These are phyloP conservation scores for Chlamydotis undulata DNA, from an alignment of 2,113 vertebrate genomes.

Conservation along the genomic window DNA sequence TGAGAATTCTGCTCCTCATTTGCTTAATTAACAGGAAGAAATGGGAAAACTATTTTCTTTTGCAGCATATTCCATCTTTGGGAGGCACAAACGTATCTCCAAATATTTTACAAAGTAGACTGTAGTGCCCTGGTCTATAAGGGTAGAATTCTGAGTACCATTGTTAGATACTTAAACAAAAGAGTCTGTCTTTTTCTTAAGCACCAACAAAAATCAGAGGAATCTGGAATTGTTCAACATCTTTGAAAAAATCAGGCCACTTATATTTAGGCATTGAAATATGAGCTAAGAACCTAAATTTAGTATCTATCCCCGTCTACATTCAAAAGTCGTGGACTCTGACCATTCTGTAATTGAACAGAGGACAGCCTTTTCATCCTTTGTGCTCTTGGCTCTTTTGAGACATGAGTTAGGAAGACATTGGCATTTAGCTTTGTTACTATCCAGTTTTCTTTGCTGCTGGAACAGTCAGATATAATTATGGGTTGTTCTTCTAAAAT, in stretches of 20 bases:
- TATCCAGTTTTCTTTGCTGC: not conserved
- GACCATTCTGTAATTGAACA: not conserved
- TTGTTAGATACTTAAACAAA: not conserved
- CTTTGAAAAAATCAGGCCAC: conserved; percentile 8
- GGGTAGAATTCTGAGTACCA: not conserved
- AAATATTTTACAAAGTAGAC: not conserved
- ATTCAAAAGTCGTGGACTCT: not conserved
- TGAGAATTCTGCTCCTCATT: not conserved
- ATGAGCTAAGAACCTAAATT: not conserved
- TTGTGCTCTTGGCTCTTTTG: not conserved
- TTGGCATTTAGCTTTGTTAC: not conserved
- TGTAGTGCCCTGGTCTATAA: not conserved
- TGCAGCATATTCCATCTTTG: not conserved
- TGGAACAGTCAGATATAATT: not conserved
- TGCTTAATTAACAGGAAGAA: not conserved
- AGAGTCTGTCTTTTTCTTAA: not conserved
- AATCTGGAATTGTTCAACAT: not conserved
- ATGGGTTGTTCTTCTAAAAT: not conserved
- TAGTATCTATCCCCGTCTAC: not conserved
- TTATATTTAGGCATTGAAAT: conserved; percentile 19
- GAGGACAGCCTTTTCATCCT: not conserved
- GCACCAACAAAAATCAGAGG: not conserved
- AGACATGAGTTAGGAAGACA: not conserved
- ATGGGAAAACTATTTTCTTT: not conserved
- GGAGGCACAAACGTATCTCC: not conserved